Percentiles rank a stretch among this genome's conserved stretches.
These are phyloP conservation scores for Taeniopygia guttata DNA, from an alignment of 2,797 vertebrate species.

Conservation along the genomic window DNA sequence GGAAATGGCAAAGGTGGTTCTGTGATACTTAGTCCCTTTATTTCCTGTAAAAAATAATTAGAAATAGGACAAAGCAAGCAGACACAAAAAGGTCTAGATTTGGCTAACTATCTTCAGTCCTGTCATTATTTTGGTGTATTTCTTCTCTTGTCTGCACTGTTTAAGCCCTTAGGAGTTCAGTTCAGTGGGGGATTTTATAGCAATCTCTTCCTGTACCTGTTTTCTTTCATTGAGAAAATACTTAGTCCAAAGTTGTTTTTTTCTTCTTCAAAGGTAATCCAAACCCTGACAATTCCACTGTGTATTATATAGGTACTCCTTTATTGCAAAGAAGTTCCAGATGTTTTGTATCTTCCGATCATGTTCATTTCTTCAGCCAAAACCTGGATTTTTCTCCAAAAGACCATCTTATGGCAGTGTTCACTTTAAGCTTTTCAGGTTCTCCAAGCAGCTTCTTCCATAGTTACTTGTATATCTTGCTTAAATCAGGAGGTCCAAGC, in stretches of 20 bases:
- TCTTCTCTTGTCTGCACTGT: not conserved
- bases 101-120: not conserved
- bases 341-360: not conserved
- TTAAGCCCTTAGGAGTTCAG: not conserved
- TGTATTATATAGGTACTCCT: not conserved
- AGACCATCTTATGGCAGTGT: not conserved
- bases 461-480: not conserved
- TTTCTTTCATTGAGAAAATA: not conserved
- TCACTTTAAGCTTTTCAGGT: not conserved
- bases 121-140: not conserved
- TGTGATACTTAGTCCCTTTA: not conserved
- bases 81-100: not conserved
- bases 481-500: not conserved
- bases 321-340: not conserved
- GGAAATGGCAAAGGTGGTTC: not conserved
- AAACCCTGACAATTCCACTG: not conserved
- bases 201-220: not conserved
- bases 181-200: not conserved
- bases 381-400: not conserved
- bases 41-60: not conserved
- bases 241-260: not conserved
- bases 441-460: not conserved
- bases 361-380: not conserved
- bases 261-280: not conserved
- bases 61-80: not conserved